Evolutionary conservation across 2,797 vertebrate genomes (phyloP), one percentile per base, ranked within the genome.

Genomic region (Lateolabrax maculatus): DNA sequence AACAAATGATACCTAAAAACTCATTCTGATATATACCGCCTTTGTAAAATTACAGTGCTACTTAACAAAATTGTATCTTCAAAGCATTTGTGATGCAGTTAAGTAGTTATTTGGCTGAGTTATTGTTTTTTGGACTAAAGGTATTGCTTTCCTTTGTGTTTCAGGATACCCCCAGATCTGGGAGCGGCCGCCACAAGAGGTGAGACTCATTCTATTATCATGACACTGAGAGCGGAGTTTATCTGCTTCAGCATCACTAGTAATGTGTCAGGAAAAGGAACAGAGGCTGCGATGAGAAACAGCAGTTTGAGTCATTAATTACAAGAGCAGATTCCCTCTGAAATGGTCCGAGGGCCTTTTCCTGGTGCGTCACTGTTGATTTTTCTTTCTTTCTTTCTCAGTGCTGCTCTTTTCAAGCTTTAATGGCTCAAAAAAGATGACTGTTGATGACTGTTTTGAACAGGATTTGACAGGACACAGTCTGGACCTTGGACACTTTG

Each of bases 141-240:
- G 9, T 37, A 0, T 44, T 25, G 1, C 16, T 75, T 43, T 64
- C 2, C 52, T 23, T n/a, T 71, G n/a, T 39, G 0, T 77, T 77
- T 85, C 87, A 99, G 98, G 98, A 99, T 1, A 94, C 96, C 13
- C 94, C 95, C 27, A 96, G 96, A 92, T 92, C 95, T 68, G 94
- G 95, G 84, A 92, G 95, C 84, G 93, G 95, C 86, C 95, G 95
- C 85, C 96, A 96, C 83, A 98, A 97, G 93, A 97, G 98, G 98
- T 99, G 95, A 96, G 96, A 76, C 18, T 85, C 16, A 1, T 64
- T 43, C 72, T 77, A 57, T 77, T 53, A 39, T 51, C 61, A 31
- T 4, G 31, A 51, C 56, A 10, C 69, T 5, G 10, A 34, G 57
- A 56, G 37, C 29, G 37, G 63, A 64, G 64, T 73, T 81, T 75